Evolutionary conservation across 2,797 vertebrate genomes (phyloP).

Genomic region (Falco columbarius): DNA sequence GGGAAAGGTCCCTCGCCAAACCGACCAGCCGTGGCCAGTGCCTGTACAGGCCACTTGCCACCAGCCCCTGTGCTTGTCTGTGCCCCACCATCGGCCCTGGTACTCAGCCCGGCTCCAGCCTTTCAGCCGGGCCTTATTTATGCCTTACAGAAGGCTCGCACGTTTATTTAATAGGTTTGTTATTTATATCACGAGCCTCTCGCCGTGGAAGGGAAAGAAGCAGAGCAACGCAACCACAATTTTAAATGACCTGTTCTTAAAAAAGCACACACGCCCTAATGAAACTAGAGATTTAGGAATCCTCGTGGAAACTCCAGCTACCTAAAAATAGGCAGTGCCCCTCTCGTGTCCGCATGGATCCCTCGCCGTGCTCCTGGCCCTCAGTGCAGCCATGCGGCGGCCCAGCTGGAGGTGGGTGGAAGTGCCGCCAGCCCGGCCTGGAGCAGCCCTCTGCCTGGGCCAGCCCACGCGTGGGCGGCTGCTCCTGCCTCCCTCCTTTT

Average conservation of each 20-base stretch:
- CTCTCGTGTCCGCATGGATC: not conserved
- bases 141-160: rapidly evolving
- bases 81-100: not conserved
- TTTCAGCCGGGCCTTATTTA: not conserved
- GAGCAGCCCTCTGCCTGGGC: not conserved
- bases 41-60: not conserved
- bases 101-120: not conserved
- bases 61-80: not conserved
- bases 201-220: not conserved
- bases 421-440: not conserved
- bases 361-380: not conserved
- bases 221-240: not conserved
- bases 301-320: slow-evolving; percentile 62
- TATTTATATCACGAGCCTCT: not conserved
- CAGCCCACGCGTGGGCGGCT: not conserved
- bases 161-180: not conserved
- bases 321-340: slow-evolving; percentile 57
- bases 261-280: slow-evolving; percentile 58
- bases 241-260: slow-evolving; percentile 58
- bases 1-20: not conserved
- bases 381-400: not conserved
- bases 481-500: not conserved
- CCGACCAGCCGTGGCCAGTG: not conserved
- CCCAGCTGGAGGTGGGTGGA: not conserved
- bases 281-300: slow-evolving; percentile 69